A percentile compares a stretch with the other conserved stretches of the same genome.
Evolutionary conservation across 1,140 invertebrate species (phyloP).

Genomic region (Bathynomus jamesi): DNA sequence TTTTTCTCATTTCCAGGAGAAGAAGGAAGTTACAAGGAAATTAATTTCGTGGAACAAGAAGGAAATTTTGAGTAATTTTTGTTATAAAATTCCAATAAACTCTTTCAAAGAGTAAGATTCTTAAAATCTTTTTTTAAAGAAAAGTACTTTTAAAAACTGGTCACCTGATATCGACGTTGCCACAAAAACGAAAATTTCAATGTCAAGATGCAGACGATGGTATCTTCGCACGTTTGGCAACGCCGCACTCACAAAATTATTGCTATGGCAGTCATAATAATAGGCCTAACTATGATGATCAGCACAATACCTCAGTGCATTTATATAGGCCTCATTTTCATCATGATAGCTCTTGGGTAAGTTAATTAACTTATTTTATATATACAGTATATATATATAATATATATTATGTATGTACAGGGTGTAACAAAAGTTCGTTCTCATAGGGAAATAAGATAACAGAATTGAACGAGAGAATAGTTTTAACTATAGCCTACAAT

Average conservation of each 20-base stretch:
- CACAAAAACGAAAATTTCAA: neutral
- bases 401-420: too few species aligned
- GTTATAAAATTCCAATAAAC: too few species aligned
- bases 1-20: too few species aligned
- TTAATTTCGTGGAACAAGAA: neutral
- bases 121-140: too few species aligned
- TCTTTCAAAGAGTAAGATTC: too few species aligned
- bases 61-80: too few species aligned
- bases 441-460: too few species aligned
- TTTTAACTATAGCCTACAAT: too few species aligned
- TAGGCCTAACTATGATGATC: slow-evolving; percentile 20
- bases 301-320: slow-evolving; percentile 18
- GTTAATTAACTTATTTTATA: too few species aligned
- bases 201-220: slow-evolving; percentile 8
- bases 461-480: too few species aligned
- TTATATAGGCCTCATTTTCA: slow-evolving; percentile 17
- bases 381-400: too few species aligned
- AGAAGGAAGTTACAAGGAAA: neutral
- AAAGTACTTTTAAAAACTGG: neutral
- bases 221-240: slow-evolving; percentile 12
- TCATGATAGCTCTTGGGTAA: slow-evolving; percentile 10
- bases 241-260: slow-evolving; percentile 6
- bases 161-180: neutral
- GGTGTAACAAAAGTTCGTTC: too few species aligned
- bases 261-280: slow-evolving; percentile 11